These are phyloP conservation scores for Gyps fulvus DNA, from an alignment of 2,113 vertebrate species.

Conservation along the genomic window DNA sequence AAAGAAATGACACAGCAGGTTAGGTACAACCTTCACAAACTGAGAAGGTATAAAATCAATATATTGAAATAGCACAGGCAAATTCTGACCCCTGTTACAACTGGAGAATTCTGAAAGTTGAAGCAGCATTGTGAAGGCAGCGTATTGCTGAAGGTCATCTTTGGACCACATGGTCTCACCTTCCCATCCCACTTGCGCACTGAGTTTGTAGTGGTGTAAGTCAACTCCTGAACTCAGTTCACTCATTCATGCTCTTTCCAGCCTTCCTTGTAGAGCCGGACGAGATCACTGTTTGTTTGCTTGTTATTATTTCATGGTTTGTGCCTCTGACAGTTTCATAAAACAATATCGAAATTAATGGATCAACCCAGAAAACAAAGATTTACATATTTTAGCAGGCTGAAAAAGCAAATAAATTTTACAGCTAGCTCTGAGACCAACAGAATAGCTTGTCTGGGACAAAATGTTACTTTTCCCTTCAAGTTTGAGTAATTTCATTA, in stretches of 20 bases:
- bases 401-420: not conserved
- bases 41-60: not conserved
- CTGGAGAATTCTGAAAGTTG: not conserved
- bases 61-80: accelerated
- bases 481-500: not conserved
- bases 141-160: not conserved
- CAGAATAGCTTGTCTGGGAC: not conserved
- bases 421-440: not conserved
- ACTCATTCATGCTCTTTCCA: not conserved
- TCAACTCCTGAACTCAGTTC: not conserved
- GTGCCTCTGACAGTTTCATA: not conserved
- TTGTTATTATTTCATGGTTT: not conserved
- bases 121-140: not conserved
- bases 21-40: not conserved
- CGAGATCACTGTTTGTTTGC: not conserved
- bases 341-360: not conserved
- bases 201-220: not conserved
- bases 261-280: not conserved
- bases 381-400: not conserved
- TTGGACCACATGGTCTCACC: not conserved
- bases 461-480: not conserved
- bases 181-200: not conserved
- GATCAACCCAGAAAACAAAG: not conserved
- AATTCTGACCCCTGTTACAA: not conserved
- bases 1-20: not conserved